Base-by-base conservation (phyloP, 2,888 invertebrate species). In the Limenitis camilla region DNA sequence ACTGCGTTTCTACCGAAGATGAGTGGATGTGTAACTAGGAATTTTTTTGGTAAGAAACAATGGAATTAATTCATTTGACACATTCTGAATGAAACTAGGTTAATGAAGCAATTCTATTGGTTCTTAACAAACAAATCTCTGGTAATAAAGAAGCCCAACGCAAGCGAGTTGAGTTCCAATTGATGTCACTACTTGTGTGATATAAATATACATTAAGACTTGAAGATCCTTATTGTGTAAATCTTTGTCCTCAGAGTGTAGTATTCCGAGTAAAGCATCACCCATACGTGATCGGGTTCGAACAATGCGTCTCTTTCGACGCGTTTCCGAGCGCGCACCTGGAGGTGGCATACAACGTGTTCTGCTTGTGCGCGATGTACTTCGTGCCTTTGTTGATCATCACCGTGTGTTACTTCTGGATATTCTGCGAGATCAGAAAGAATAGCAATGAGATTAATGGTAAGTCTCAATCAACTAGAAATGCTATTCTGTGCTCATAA, bases 301-400 rank as follows among this genome's bases (percentile, higher is more conserved):
- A 89, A 61, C 94, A 95, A 74, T 94, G 94, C 74, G 94, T 94
- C 0, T 91, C 93, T 0, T 94, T 94, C 76, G 91, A 90, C 54
- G 93, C 92, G 52, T 94, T 94, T 80, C 81, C 89, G n/a, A 89
- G 89, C 0, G 73, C 76, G 0, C 74, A 81, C 0, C 90, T 92
- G 58, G 93, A 94, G 74, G 89, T 91, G 5, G 89, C 89, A 4
- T 94, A 94, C 88, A 94, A 92, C 69, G 78, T 93, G 52, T 92
- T 93, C 81, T 92, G 92, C 61, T 88, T 94, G 29, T 85, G 91
- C 60, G 92, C 91, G 1, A 91, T 94, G 90, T 95, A 94, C 79
- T 92, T 93, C 72, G 75, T 94, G 29, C 94, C 94, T 0, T 85
- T 95, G 11, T 64, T 91, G 58, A 88, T 94, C 67, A 94, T 94